Evolutionary conservation across 2,113 vertebrate species (phyloP), one percentile per base, ranked within the genome.

Genomic region (Nymphicus hollandicus): DNA sequence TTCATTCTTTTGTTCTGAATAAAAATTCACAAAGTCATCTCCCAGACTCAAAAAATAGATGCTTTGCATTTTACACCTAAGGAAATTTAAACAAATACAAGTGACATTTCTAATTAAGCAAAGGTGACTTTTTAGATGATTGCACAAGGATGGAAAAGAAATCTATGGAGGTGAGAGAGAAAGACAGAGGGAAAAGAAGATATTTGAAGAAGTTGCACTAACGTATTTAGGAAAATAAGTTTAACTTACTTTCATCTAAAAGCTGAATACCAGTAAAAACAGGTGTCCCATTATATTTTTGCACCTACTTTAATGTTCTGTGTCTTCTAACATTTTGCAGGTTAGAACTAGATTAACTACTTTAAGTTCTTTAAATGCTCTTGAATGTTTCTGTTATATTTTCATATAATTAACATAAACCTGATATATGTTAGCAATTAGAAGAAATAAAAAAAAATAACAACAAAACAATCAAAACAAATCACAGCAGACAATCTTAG

Each of bases 321-420:
- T 97, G 74, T 88, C 72, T 82, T 95, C 69, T 80, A 95, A 93
- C 81, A 97, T 94, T 97, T 95, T 95, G 92, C 79, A 94, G 71
- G 64, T 94, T 86, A 96, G 65, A 98, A 96, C 61, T 96, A 94
- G 95, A 97, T 97, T 98, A 98, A 97, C 91, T 94, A 85, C 79
- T 96, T 97, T 68, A 93, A 95, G 79, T 96, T 98, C 92, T 65
- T 95, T 97, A 97, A 98, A 96, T 95, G 91, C 91, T 97, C 96
- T 96, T 94, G 95, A 97, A 96, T 93, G 96, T 97, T 95, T 97
- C 94, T 90, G 71, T 96, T 96, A 91, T 22, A 17, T 97, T 97
- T 98, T 97, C 93, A 91, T 92, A 97, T 95, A 97, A 96, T 98
- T 98, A 98, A 97, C 95, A 96, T 96, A 97, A 97, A 97, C 63